Conservation (phyloP, 2,113 vertebrate species). For the Procavia capensis region DNA sequence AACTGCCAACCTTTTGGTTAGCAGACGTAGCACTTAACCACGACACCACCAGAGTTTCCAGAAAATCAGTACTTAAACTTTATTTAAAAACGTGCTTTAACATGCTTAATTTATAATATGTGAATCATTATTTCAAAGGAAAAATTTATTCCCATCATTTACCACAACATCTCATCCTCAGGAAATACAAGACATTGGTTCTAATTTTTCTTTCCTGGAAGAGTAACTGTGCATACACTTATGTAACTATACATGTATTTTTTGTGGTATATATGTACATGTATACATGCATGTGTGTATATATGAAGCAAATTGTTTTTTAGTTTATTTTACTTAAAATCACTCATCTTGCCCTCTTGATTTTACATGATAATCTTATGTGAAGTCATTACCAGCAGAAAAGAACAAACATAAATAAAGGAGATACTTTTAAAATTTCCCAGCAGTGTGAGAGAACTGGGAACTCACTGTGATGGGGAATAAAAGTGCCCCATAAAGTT, state of each 20-base stretch:
- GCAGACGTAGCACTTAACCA: too few relatives aligned
- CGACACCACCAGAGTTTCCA: too few relatives aligned
- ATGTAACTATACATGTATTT: neutral
- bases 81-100: neutral
- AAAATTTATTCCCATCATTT: neutral
- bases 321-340: conserved; percentile 6
- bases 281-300: neutral
- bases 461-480: neutral
- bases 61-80: neutral
- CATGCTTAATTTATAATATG: conserved; percentile 12
- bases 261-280: neutral
- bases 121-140: neutral
- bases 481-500: neutral
- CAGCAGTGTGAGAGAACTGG: neutral
- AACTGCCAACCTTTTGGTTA: too few relatives aligned
- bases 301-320: neutral
- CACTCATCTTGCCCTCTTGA: neutral
- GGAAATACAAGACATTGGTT: neutral
- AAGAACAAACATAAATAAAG: neutral
- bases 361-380: neutral
- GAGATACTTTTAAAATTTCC: neutral
- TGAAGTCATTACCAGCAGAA: neutral
- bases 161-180: neutral
- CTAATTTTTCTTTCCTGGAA: neutral
- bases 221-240: neutral